phyloP scores from a whole-genome alignment of 2,888 invertebrate genomes.

The Drosophila nr. fundita region DNA sequence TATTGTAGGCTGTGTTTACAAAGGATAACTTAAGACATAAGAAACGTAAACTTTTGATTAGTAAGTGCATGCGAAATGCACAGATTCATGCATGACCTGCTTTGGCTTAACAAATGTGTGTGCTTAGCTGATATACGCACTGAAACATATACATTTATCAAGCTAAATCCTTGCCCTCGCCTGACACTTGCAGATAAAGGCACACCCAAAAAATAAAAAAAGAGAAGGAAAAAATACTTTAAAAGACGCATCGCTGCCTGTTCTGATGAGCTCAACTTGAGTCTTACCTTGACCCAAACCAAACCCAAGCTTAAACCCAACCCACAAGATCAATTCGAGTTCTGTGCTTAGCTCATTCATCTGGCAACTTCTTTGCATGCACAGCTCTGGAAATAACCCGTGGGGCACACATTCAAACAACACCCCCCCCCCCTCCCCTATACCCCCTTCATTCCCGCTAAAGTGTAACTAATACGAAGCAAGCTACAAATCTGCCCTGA shows the following conservation, averaged over 20 bases:
- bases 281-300: constrained; percentile 56
- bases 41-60: constrained; percentile 14
- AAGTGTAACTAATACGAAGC: constrained; percentile 70
- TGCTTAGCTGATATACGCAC: background rate
- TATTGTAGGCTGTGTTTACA: background rate
- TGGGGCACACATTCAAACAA: constrained; percentile 26
- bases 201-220: constrained; percentile 23
- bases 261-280: constrained; percentile 49
- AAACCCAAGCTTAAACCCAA: constrained; percentile 28
- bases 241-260: constrained; percentile 32
- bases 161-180: constrained; percentile 39
- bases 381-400: constrained; percentile 25
- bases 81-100: constrained; percentile 14
- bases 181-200: constrained; percentile 35
- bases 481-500: constrained; percentile 25
- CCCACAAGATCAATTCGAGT: constrained; percentile 29
- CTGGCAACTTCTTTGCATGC: constrained; percentile 54
- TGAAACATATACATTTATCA: constrained; percentile 1
- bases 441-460: constrained; percentile 12
- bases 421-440: background rate
- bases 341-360: constrained; percentile 20
- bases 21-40: constrained; percentile 4
- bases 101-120: constrained; percentile 8
- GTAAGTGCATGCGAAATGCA: constrained; percentile 1
- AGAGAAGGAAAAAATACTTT: constrained; percentile 14